phyloP scores from a whole-genome alignment of 1,140 invertebrate species.

The Papilio polyxenes region DNA sequence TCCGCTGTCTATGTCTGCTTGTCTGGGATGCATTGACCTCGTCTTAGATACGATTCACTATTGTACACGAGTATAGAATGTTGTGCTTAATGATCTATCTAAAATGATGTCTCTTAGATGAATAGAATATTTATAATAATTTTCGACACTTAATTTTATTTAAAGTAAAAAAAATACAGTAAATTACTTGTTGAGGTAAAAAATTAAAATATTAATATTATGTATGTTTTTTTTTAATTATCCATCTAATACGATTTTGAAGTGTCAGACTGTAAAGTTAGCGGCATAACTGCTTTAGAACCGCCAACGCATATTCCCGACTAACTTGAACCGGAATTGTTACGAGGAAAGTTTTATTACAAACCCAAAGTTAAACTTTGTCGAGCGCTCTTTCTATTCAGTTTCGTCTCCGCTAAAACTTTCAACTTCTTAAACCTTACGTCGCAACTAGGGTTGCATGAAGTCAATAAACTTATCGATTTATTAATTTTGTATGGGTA shows the following conservation, averaged over 20 bases:
- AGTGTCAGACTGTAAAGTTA: not conserved
- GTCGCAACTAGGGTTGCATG: conserved; percentile 27
- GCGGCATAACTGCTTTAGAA: conserved; percentile 1
- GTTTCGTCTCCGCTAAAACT: conserved; percentile 44
- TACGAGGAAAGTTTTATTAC: conserved; percentile 38
- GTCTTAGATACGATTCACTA: not conserved
- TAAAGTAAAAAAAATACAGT: not conserved
- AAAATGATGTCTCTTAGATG: not conserved
- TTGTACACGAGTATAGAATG: not conserved
- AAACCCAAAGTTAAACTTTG: conserved; percentile 36
- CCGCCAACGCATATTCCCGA: conserved; percentile 3
- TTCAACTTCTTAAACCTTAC: conserved; percentile 43
- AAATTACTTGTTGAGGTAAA: too few relatives aligned
- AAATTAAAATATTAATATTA: not conserved
- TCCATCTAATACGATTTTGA: not conserved
- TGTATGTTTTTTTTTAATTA: not conserved
- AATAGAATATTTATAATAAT: not conserved
- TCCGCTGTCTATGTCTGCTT: conserved; percentile 3
- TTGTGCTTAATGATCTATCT: not conserved
- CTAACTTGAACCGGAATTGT: conserved; percentile 35
- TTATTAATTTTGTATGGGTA: not conserved
- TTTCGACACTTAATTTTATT: not conserved
- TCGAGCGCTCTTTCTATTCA: conserved; percentile 35
- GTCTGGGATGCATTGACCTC: conserved; percentile 11
- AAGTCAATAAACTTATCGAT: not conserved